Conservation (phyloP, 2,797 vertebrate genomes). For the Nannoperca obscura region DNA sequence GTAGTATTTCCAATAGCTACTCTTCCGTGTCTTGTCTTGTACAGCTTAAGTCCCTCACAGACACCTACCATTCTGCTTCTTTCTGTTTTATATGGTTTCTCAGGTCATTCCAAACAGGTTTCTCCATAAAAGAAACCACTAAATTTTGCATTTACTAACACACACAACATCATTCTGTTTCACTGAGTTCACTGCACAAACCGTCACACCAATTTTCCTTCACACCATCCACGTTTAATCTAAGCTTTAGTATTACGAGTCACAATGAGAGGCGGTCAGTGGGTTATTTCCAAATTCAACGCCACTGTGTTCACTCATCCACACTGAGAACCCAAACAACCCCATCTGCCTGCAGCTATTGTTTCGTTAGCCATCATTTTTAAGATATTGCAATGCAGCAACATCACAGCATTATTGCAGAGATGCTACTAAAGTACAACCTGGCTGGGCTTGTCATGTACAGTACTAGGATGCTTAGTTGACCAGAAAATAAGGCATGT, state of each 20-base stretch:
- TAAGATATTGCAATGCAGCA: slow-evolving; percentile 24
- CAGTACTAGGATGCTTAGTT: slow-evolving; percentile 64
- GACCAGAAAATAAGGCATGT: slow-evolving; percentile 49
- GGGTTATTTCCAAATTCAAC: slow-evolving; percentile 46
- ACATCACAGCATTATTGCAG: slow-evolving; percentile 41
- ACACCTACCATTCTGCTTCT: slow-evolving; percentile 42
- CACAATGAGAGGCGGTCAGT: slow-evolving; percentile 27
- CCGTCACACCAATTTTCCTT: slow-evolving; percentile 34
- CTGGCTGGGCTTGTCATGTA: slow-evolving; percentile 63
- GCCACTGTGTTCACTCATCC: slow-evolving; percentile 47
- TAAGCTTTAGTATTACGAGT: slow-evolving; percentile 56
- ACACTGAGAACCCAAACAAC: slow-evolving; percentile 56
- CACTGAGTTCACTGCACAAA: slow-evolving; percentile 53
- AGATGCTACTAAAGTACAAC: slow-evolving; percentile 57
- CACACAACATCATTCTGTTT: slow-evolving; percentile 25
- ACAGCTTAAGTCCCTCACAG: slow-evolving; percentile 43
- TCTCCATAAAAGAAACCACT: slow-evolving; percentile 45
- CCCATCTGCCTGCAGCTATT: slow-evolving; percentile 64
- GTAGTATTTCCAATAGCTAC: slow-evolving; percentile 48
- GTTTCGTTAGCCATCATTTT: slow-evolving; percentile 40
- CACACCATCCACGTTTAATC: slow-evolving; percentile 42
- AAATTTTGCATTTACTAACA: slow-evolving; percentile 33
- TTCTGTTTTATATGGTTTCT: slow-evolving; percentile 68
- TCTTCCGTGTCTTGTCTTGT: slow-evolving; percentile 53
- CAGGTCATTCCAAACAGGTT: slow-evolving; percentile 71